These are phyloP conservation scores for Monochamus saltuarius DNA, from an alignment of 1,140 invertebrate species.

Conservation along the genomic window DNA sequence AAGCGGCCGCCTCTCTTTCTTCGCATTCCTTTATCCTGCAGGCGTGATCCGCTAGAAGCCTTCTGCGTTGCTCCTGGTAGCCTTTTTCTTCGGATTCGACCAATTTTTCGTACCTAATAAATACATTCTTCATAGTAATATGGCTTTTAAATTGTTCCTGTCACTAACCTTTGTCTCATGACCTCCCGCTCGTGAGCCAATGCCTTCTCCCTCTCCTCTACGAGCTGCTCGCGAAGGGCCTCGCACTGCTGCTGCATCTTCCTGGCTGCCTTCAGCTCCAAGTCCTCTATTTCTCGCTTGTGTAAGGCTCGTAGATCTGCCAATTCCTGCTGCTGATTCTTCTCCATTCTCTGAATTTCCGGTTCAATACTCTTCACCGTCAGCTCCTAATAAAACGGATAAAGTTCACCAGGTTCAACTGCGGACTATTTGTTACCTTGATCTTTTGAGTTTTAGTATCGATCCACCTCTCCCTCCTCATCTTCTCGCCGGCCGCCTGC, in stretches of 20 bases:
- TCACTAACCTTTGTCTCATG: constrained; percentile 49
- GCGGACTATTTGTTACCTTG: constrained; percentile 56
- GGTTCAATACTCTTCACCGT: constrained; percentile 74
- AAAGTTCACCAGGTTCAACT: too few species aligned
- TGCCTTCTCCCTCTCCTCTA: constrained; percentile 54
- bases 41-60: constrained; percentile 54
- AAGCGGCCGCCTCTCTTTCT: constrained; percentile 49
- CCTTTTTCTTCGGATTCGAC: constrained; percentile 57
- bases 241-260: constrained; percentile 57
- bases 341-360: constrained; percentile 67
- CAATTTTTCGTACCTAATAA: constrained; percentile 56
- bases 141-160: background rate
- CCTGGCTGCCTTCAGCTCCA: constrained; percentile 57
- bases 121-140: constrained; percentile 5
- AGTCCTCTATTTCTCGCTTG: constrained; percentile 61
- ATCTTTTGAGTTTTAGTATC: constrained; percentile 71
- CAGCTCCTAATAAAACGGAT: constrained; percentile 56
- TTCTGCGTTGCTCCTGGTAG: constrained; percentile 57
- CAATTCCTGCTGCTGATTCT: constrained; percentile 62
- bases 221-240: constrained; percentile 54
- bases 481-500: constrained; percentile 65
- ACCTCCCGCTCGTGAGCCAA: constrained; percentile 56
- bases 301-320: constrained; percentile 60
- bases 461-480: constrained; percentile 66
- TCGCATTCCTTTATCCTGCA: constrained; percentile 54